A percentile compares a stretch with the other conserved stretches of the same genome.
phyloP scores from a whole-genome alignment of 2,888 invertebrate species.

The Pheosia tremula region DNA sequence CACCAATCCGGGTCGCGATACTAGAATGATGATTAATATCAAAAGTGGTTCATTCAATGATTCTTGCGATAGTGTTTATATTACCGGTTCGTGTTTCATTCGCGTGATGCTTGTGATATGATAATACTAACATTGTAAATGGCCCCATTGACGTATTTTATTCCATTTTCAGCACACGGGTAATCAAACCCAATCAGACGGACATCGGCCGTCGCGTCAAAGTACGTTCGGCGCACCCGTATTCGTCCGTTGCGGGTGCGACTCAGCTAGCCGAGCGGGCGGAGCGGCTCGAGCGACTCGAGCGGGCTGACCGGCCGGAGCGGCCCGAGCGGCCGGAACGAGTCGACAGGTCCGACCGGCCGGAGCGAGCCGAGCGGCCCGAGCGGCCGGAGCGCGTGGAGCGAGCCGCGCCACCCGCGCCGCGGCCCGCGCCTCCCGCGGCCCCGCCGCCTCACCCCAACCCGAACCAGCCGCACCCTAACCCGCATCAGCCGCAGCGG shows the following conservation, averaged over 20 bases:
- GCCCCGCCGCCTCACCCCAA: constrained; percentile 45
- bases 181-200: constrained; percentile 95
- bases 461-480: constrained; percentile 57
- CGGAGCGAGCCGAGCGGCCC: constrained; percentile 56
- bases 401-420: constrained; percentile 41
- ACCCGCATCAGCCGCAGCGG: constrained; percentile 74
- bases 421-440: constrained; percentile 43
- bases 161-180: constrained; percentile 90
- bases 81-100: no score
- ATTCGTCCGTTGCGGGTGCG: constrained; percentile 61
- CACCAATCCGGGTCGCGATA: no score
- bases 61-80: no score
- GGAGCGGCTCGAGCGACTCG: constrained; percentile 54
- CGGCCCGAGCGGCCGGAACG: constrained; percentile 61
- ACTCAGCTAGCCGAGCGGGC: constrained; percentile 59
- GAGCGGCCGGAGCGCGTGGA: constrained; percentile 49
- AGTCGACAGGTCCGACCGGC: constrained; percentile 48
- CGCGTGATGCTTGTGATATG: no score
- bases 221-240: constrained; percentile 83
- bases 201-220: constrained; percentile 95
- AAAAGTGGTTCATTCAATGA: no score
- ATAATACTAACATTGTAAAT: no score
- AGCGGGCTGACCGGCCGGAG: constrained; percentile 53
- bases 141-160: not conserved
- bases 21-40: no score